These are phyloP conservation scores for Drosophila equinoxialis DNA, from an alignment of 1,140 invertebrate genomes.

Conservation along the genomic window DNA sequence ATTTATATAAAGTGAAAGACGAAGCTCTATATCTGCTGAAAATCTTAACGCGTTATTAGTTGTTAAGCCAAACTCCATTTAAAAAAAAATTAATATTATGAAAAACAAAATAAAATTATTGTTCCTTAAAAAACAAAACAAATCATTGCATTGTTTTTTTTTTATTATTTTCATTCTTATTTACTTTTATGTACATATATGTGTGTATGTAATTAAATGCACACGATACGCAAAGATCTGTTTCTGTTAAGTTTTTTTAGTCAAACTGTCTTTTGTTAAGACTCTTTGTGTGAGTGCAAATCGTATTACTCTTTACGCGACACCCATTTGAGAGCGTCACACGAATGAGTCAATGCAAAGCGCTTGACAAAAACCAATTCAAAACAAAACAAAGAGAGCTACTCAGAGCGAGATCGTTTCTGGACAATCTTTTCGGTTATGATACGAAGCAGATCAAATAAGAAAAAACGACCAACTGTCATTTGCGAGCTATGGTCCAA, in stretches of 20 bases:
- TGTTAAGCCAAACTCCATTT: constrained; percentile 20
- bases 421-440: constrained; percentile 5
- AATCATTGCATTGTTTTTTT: neutral
- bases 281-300: constrained; percentile 2
- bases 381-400: constrained; percentile 5
- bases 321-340: neutral
- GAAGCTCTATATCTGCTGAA: constrained; percentile 24
- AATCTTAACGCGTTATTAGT: constrained; percentile 23
- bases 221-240: neutral
- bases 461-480: constrained; percentile 7
- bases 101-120: constrained; percentile 6
- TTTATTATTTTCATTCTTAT: constrained; percentile 4
- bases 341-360: constrained; percentile 7
- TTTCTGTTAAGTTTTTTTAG: constrained; percentile 4
- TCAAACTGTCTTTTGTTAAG: constrained; percentile 1
- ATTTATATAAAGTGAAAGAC: constrained; percentile 19
- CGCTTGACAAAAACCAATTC: constrained; percentile 2
- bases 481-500: constrained; percentile 4
- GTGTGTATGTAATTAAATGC: neutral
- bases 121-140: constrained; percentile 7
- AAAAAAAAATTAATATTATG: constrained; percentile 7
- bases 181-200: constrained; percentile 1
- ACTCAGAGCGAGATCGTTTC: constrained; percentile 1
- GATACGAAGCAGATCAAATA: constrained; percentile 1
- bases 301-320: constrained; percentile 1